Conservation (phyloP, 2,797 vertebrate genomes). For the Sebastes trivittatus region DNA sequence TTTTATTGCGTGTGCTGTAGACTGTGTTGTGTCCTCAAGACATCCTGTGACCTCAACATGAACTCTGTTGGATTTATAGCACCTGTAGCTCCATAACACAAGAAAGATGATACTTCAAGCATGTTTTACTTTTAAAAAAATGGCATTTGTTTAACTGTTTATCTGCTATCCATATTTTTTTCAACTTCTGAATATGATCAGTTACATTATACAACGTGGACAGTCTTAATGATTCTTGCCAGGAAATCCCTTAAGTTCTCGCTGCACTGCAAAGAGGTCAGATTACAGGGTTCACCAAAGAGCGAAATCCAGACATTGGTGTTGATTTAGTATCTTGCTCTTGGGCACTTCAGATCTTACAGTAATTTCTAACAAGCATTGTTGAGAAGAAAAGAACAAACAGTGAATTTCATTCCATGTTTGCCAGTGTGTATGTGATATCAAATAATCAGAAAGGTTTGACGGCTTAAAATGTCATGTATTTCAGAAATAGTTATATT, state of each 20-base stretch:
- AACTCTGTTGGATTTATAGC: constrained; percentile 56
- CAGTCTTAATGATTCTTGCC: background rate
- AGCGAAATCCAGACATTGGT: background rate
- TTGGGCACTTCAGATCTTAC: background rate
- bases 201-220: background rate
- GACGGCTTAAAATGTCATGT: background rate
- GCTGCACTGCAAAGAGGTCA: background rate
- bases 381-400: background rate
- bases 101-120: background rate
- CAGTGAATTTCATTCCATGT: background rate
- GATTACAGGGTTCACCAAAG: background rate
- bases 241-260: background rate
- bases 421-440: background rate
- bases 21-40: constrained; percentile 33
- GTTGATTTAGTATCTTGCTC: background rate
- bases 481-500: background rate
- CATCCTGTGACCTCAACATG: constrained; percentile 61
- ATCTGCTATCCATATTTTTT: background rate
- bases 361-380: background rate
- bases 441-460: background rate
- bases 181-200: background rate
- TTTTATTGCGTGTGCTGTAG: constrained; percentile 20
- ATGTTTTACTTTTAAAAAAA: background rate
- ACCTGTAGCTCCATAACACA: constrained; percentile 48
- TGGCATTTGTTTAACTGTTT: background rate